Evolutionary conservation across 1,140 invertebrate genomes (phyloP).

Genomic region (Drosophila serrata): DNA sequence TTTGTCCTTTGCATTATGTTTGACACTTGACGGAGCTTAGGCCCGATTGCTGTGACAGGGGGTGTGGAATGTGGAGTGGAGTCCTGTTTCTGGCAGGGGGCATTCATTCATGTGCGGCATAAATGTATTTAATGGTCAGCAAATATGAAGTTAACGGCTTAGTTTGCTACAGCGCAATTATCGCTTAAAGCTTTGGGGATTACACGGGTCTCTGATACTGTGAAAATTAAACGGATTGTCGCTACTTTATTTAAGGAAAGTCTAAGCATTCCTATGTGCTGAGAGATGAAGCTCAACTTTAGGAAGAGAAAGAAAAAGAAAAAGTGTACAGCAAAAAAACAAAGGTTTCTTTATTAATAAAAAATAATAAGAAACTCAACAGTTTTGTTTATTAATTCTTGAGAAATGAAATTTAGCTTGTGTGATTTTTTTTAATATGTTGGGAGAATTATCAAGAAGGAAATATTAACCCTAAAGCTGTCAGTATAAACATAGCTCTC

Average conservation of each 20-base stretch:
- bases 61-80: conserved; percentile 9
- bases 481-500: not conserved
- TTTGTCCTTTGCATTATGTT: conserved; percentile 64
- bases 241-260: not conserved
- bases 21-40: conserved; percentile 81
- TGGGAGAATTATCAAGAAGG: no score
- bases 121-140: conserved; percentile 75
- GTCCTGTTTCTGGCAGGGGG: not conserved
- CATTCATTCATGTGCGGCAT: conserved; percentile 34
- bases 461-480: not conserved
- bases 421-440: no score
- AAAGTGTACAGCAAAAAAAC: no score
- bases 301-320: no score
- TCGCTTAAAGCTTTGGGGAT: conserved; percentile 18
- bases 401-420: no score
- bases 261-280: not conserved
- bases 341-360: not conserved
- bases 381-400: no score
- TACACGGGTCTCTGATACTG: not conserved
- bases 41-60: conserved; percentile 74
- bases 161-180: conserved; percentile 62
- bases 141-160: conserved; percentile 80
- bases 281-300: not conserved
- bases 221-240: conserved; percentile 8
- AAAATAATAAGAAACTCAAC: not conserved